Percentiles rank a stretch among this genome's conserved stretches.
phyloP scores from a whole-genome alignment of 2,888 invertebrate genomes.

The Pycnomerus fuliginosus region DNA sequence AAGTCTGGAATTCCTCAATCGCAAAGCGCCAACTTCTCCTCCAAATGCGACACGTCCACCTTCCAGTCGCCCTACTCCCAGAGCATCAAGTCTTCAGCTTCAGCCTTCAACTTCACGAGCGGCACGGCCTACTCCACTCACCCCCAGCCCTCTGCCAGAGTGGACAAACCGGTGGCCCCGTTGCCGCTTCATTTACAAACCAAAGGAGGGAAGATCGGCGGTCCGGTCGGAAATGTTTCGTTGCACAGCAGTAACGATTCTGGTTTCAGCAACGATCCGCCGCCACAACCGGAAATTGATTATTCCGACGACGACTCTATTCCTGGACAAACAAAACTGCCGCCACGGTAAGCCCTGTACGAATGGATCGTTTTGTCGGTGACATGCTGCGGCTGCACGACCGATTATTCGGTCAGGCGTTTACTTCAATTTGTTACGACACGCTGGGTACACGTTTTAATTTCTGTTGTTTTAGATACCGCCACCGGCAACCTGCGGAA shows the following conservation, averaged over 20 bases:
- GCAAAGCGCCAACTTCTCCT: conserved; percentile 58
- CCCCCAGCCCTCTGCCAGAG: conserved; percentile 42
- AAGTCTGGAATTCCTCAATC: conserved; percentile 49
- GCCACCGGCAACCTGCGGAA: conserved; percentile 7
- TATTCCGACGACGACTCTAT: conserved; percentile 87
- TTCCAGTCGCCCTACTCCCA: conserved; percentile 48
- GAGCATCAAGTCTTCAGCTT: conserved; percentile 61
- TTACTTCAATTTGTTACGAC: conserved; percentile 21
- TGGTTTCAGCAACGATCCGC: conserved; percentile 86
- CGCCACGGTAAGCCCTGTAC: conserved; percentile 54
- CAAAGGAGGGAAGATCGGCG: conserved; percentile 48
- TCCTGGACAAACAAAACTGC: conserved; percentile 59
- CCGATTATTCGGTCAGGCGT: conserved; percentile 12
- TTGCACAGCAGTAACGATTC: conserved; percentile 91
- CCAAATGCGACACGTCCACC: conserved; percentile 46
- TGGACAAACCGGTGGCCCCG: conserved; percentile 46
- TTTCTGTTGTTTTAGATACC: conserved; percentile 23
- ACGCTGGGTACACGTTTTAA: too few species aligned
- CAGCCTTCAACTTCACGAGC: conserved; percentile 56
- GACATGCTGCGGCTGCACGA: background rate
- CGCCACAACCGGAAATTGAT: conserved; percentile 85
- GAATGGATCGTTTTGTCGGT: conserved; percentile 11
- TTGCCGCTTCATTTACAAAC: conserved; percentile 47
- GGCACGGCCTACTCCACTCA: conserved; percentile 49
- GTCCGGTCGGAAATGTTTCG: conserved; percentile 69